Evolutionary conservation across 1,140 invertebrate species (phyloP), one percentile per base, ranked within the genome.

Genomic region (Branchinecta lynchi): DNA sequence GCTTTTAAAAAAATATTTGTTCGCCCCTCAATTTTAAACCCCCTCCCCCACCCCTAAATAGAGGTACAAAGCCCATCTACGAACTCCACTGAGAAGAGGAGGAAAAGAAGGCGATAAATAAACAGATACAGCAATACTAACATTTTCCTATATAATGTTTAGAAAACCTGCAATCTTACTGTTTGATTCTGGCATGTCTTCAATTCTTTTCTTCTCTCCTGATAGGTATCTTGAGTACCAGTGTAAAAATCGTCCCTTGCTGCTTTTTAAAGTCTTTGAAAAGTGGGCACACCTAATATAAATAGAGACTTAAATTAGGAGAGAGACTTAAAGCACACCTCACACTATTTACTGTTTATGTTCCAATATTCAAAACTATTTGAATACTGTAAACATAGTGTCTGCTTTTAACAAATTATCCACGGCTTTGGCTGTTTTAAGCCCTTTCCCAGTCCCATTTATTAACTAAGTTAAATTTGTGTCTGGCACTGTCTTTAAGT

Each of bases 181-280:
- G 66, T 76, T 76, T 43, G 78, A 76, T 69, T 80, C 78, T 20
- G 75, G 75, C 43, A 77, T 75, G 73, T 80, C 78, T 72, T 81
- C 79, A 7, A 77, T 70, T 73, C 76, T 78, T 67, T 76, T 75
- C 69, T 80, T 81, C 71, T 80, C 79, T 46, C 80, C 79, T 5
- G 79, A 73, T 67, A 80, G 73, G 72, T 82, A 83, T 65, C 75
- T 71, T 0, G 79, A 77, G 72, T 82, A 83, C 72, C 78, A 77
- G 70, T 80, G 75, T 6, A 83, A 73, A 74, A 83, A 83, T 69
- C 76, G 76, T 8, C 75, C 74, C 69, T 78, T 74, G 7, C 71
- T 69, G 69, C 75, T 77, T 8, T 43, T 73, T 72, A 76, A 77
- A 20, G 77, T 73, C 66, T 76, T 73, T 8, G 80, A 71, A 68